Evolutionary conservation across 2,888 invertebrate species (phyloP), one percentile per base, ranked within the genome.

Genomic region (Torymus tubicola): DNA sequence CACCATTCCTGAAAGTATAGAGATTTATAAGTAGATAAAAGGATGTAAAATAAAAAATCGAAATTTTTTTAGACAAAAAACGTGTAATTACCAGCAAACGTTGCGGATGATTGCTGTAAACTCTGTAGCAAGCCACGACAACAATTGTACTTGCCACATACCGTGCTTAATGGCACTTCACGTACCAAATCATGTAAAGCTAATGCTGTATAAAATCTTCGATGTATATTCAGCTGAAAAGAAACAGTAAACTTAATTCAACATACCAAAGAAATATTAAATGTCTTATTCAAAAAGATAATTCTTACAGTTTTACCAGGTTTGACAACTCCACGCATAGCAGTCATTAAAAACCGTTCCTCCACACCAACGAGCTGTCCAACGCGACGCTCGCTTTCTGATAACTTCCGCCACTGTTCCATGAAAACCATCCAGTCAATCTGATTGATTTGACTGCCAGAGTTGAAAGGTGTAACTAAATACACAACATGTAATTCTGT

Each of bases 401-500:
- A 93, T 31, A 99, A 91, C 72, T 93, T 93, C 86, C 96, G 96
- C 96, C 97, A 98, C 58, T 98, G 88, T 83, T 95, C 94, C 60
- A 97, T 92, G 86, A 94, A 94, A 84, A 94, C 93, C 88, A 96
- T 92, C 96, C 96, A 96, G 88, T 99, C 97, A 68, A 86, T 95
- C 93, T 79, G 93, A 93, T 93, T 95, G 94, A 93, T 86, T 85
- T 96, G 95, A 87, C 95, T 95, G 85, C 96, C 95, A 42, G 96
- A 94, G 89, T 96, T 97, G 83, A 97, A 96, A 0, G 99, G 99
- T 2, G 99, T 99, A 60, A 98, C 98, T 87, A 98, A 92, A 91
- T 99, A 99, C 68, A 99, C 94, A 60, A 99, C 94, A 91, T 99
- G 99, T 2, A 99, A 92, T 87, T 99, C 99, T 75, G 96, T 97